Evolutionary conservation across 2,888 invertebrate species (phyloP), one percentile per base, ranked within the genome.

Genomic region (Idaea aversata): DNA sequence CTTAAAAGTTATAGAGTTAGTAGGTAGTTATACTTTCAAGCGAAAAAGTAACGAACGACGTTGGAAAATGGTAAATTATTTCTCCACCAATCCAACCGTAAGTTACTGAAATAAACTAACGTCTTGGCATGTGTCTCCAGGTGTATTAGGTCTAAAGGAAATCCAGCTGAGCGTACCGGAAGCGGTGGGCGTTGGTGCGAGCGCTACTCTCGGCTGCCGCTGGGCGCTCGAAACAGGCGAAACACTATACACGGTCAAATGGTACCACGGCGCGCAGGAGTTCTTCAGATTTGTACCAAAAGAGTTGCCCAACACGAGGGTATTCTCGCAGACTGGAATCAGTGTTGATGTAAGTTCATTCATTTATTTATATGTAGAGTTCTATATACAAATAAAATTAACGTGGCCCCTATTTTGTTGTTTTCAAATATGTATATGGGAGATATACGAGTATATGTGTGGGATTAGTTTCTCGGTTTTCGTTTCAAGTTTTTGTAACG

Each of bases 251-350:
- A 95, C 96, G 57, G 96, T 97, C 74, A 97, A 97, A 87, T 97
- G 97, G 97, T 97, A 97, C 92, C 96, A 96, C 83, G 96, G 96
- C 2, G 88, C 93, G 7, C 94, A 95, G 73, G 97, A 97, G 87
- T 97, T 97, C 93, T 97, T 95, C 91, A 94, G 97, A 74, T 97
- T 94, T 84, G 94, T 96, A 75, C 97, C 96, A n/a, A 96, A 96
- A 84, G 96, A 97, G 82, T 87, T 95, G 74, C 96, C 96, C n/a
- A 95, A 95, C 73, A 96, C 95, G 7, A 93, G 95, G 69, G 95
- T 96, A 63, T 97, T 97, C 84, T 95, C 95, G 4, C 94, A 95
- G 74, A 95, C 95, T 4, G 95, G 95, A 63, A 91, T 94, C 68
- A 91, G 90, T 73, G 96, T 97, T 68, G 96, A 96, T 85, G 97